Base-by-base conservation (phyloP, 2,888 invertebrate species). In the Caenorhabditis panamensis region DNA sequence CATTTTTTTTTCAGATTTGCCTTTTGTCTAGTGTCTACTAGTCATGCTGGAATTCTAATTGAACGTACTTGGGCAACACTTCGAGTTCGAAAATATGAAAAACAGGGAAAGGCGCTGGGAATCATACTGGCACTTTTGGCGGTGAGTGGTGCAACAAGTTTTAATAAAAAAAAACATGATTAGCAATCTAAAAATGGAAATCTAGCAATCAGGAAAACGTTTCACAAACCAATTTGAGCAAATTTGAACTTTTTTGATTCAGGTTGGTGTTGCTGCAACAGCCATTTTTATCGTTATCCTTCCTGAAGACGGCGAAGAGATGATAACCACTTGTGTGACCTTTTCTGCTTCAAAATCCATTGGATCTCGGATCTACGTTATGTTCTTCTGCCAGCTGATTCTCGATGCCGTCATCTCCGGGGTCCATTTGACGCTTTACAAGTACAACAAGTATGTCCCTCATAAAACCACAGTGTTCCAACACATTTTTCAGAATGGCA, bases 61-160 rank as follows among this genome's bases (percentile, higher is more conserved):
- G 81, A 81, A 49, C n/a, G 81, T 16, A n/a, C 63, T 0, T 77
- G 62, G 68, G 81, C 81, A 11, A 81, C 81, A 9, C 47, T 18
- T 13, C 51, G 44, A 26, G 54, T 81, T 2, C 44, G 36, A 16
- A 49, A 56, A 8, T 81, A 81, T 61, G 76, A 81, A 11, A 66
- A 68, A 8, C 66, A 76, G 24, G 81, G 81, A 54, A 58, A 59
- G 24, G 41, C 58, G 2, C 58, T 81, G 2, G 81, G 81, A 6
- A 53, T 47, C 3, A 16, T 72, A 24, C 22, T 81, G 54, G 62
- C 72, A 6, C 4, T 72, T 24, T 53, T 58, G 20, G 68, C 81
- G 36, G 81, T 81, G 26, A 76, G 75, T 71, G 6, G 13, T 16
- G 28, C 44, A 16, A 20, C 49, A 28, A 28, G 20, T n/a, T 31